Evolutionary conservation across 2,113 vertebrate genomes (phyloP).

Genomic region (Hepsetus odoe): DNA sequence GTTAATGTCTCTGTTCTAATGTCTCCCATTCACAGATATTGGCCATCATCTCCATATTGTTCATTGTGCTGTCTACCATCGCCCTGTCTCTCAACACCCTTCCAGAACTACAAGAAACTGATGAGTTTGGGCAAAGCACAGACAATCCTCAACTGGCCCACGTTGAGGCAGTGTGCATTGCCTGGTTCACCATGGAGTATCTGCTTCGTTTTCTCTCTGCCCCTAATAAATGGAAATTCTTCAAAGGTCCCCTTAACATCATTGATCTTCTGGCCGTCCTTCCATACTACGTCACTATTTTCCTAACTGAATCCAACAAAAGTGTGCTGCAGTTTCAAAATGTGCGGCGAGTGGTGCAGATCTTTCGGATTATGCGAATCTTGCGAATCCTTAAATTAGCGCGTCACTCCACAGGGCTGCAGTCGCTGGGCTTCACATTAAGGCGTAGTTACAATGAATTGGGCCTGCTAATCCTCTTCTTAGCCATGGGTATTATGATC

Average conservation of each 20-base stretch:
- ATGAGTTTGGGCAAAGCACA: constrained; percentile 91
- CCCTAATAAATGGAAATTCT: constrained; percentile 99
- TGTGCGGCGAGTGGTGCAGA: constrained; percentile 94
- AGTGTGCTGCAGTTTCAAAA: constrained; percentile 99
- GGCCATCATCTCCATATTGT: constrained; percentile 99
- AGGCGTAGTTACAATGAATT: constrained; percentile 97
- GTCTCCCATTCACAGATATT: constrained; percentile 87
- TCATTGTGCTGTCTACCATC: constrained; percentile 97
- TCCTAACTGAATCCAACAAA: constrained; percentile 98
- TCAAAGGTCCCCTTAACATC: constrained; percentile 95
- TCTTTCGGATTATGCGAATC: constrained; percentile 99
- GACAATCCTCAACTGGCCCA: constrained; percentile 97
- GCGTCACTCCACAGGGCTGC: constrained; percentile 94
- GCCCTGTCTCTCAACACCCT: constrained; percentile 98
- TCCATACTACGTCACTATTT: constrained; percentile 97
- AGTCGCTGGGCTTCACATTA: constrained; percentile 96
- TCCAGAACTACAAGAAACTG: constrained; percentile 92
- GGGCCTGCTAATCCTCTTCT: constrained; percentile 94
- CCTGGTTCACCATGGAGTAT: constrained; percentile 99
- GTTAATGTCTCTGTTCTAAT: constrained; percentile 8
- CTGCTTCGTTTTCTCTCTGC: constrained; percentile 95
- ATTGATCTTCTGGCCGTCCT: constrained; percentile 96
- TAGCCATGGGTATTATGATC: constrained; percentile 99
- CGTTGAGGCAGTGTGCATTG: constrained; percentile 96
- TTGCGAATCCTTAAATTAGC: constrained; percentile 95